These are phyloP conservation scores for Galbula dea DNA, from an alignment of 2,113 vertebrate species.

Conservation along the genomic window DNA sequence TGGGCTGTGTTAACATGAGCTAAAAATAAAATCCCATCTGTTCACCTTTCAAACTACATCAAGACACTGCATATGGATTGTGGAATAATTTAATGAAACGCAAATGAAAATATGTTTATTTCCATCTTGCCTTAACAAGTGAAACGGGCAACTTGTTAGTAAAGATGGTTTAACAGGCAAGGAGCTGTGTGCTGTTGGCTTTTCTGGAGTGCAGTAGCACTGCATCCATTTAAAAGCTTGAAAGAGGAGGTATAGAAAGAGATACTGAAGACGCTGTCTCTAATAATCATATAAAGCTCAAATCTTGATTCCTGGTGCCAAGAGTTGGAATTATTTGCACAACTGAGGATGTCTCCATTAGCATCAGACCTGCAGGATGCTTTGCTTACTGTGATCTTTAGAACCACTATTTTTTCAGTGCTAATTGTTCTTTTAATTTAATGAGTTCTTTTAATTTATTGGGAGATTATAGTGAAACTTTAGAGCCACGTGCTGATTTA, in stretches of 20 bases:
- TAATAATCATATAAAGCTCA: background rate
- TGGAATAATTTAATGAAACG: conserved; percentile 64
- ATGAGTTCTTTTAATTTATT: background rate
- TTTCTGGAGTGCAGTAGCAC: background rate
- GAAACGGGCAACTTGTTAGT: conserved; percentile 49
- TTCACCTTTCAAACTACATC: conserved; percentile 74
- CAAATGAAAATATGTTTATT: conserved; percentile 68
- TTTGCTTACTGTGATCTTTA: rapidly evolving
- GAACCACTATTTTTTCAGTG: rapidly evolving
- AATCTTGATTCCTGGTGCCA: background rate
- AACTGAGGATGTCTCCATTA: background rate
- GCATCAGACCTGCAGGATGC: background rate
- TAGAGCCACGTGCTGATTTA: background rate
- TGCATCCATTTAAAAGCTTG: background rate
- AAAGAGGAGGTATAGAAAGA: background rate
- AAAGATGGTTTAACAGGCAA: conserved; percentile 48
- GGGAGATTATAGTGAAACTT: background rate
- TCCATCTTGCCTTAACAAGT: conserved; percentile 33
- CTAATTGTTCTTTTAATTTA: background rate
- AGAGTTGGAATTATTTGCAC: background rate
- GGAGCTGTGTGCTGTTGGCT: background rate
- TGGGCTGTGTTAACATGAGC: conserved; percentile 69
- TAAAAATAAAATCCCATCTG: conserved; percentile 82
- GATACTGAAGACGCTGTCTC: background rate
- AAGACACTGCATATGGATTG: conserved; percentile 46